Evolutionary conservation across 2,888 invertebrate species (phyloP), one percentile per base, ranked within the genome.

Genomic region (Cheiracanthium punctorium): DNA sequence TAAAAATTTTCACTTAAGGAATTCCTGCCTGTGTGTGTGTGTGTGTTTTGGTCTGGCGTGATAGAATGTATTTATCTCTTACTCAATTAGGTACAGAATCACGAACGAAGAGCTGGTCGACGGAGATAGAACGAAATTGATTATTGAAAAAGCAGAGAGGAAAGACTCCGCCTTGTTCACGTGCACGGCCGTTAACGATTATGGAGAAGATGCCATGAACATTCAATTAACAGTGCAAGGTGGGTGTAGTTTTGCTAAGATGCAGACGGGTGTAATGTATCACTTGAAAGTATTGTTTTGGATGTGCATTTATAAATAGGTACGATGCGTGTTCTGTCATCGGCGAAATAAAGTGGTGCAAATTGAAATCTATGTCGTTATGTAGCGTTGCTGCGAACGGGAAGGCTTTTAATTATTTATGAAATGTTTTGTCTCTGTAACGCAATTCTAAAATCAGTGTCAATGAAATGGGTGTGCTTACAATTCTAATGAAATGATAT

Each of bases 201-300:
- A 80, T 17, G 87, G 87, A 7, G 82, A 87, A 48, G 87, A 87
- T 70, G 71, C 87, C 1, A 82, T 82, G 82, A 87, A 80, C 33
- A 79, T 87, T 48, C 87, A 87, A 80, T 75, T 87, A 75, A 87
- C 87, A 12, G 82, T 87, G 24, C 87, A 87, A 87, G 82, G 87
- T 87, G 29, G 72, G 82, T 84, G 77, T 84, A 67, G n/a, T 24
- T 48, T 74, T n/a, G 67, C 14, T 17, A 5, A 58, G 24, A 58
- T 24, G 17, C 24, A 58, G 20, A 24, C 17, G 58, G 2, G 37
- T 17, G 2, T 17, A 48, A 48, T 48, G 7, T 48, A 48, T 48
- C 10, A 17, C 17, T 17, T 48, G 14, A 37, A 37, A 10, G n/a
- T n/a, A 37, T 37, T 37, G 10, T 4, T 10, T 37, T 10, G 10